Evolutionary conservation across 2,888 invertebrate genomes (phyloP).

Genomic region (Eupithecia vulgata): DNA sequence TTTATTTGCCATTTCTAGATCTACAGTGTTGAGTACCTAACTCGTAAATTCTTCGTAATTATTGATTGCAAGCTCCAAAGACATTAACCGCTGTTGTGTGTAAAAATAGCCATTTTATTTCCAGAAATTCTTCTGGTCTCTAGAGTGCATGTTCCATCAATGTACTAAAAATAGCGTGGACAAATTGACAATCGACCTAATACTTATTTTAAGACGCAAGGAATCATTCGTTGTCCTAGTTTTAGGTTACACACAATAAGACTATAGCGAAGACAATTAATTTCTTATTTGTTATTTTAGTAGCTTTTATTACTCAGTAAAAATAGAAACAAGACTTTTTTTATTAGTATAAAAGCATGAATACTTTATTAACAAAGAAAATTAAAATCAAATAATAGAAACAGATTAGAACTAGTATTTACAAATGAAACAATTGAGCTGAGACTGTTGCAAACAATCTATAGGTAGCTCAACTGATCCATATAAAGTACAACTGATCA

Average conservation of each 20-base stretch:
- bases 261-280: neutral
- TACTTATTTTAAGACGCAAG: neutral
- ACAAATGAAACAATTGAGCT: no score
- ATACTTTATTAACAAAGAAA: no score
- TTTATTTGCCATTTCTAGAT: neutral
- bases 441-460: no score
- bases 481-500: no score
- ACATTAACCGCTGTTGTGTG: neutral
- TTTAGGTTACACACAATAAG: neutral
- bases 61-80: neutral
- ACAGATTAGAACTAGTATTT: no score
- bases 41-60: neutral
- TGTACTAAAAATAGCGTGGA: neutral
- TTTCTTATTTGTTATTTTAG: neutral
- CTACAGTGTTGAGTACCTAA: no score
- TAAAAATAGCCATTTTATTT: neutral
- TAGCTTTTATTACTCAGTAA: neutral
- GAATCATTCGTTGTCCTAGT: neutral
- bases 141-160: neutral
- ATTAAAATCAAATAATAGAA: no score
- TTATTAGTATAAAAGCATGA: neutral
- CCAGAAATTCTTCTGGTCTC: neutral
- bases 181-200: slow-evolving; percentile 8
- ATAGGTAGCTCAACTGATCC: no score
- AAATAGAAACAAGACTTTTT: neutral